Conservation (phyloP, 2,888 invertebrate species). For the Saturnia japonica region DNA sequence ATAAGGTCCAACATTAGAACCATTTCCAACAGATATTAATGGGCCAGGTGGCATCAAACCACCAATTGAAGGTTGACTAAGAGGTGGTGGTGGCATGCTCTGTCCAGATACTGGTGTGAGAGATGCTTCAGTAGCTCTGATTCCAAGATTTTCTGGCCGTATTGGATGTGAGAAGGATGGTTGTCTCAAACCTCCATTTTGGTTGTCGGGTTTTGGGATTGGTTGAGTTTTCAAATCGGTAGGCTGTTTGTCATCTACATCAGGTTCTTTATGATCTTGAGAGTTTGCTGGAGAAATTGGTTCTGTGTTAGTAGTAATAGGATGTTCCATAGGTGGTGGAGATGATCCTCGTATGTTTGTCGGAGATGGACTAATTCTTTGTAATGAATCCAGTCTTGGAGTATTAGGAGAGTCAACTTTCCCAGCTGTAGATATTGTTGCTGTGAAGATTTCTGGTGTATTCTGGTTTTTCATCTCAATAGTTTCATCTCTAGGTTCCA, state of each 20-base stretch:
- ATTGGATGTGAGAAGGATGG: conserved; percentile 65
- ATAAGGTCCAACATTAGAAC: conserved; percentile 82
- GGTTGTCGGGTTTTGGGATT: conserved; percentile 60
- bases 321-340: conserved; percentile 73
- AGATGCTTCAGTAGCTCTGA: conserved; percentile 62
- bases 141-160: conserved; percentile 69
- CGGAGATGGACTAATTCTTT: conserved; percentile 75
- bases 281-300: conserved; percentile 73
- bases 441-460: conserved; percentile 77
- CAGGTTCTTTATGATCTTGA: conserved; percentile 72
- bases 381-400: conserved; percentile 67
- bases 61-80: conserved; percentile 80
- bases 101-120: conserved; percentile 63
- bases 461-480: conserved; percentile 74
- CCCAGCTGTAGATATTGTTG: conserved; percentile 69
- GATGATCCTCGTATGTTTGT: conserved; percentile 66
- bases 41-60: conserved; percentile 82
- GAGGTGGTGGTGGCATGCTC: conserved; percentile 70
- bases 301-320: conserved; percentile 65
- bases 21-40: conserved; percentile 82
- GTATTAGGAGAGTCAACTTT: conserved; percentile 73
- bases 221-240: conserved; percentile 74
- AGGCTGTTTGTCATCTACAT: conserved; percentile 72
- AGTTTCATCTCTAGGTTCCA: conserved; percentile 77
- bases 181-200: conserved; percentile 53